Conservation (phyloP, 92 coral and sea anemone genomes). For the Desmophyllum pertusum region DNA sequence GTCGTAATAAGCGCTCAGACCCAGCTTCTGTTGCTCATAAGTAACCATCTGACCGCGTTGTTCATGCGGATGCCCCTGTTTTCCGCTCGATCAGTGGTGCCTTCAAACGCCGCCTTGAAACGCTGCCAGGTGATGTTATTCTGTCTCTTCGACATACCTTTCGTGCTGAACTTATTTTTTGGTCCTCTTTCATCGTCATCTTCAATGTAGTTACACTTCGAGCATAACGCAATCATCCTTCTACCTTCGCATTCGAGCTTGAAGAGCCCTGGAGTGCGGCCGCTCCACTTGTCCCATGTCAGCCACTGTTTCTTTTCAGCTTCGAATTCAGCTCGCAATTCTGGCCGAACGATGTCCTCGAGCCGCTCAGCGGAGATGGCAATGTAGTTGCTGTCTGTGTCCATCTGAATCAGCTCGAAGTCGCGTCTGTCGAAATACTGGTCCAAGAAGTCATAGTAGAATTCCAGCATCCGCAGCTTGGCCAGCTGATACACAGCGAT, state of each 20-base stretch:
- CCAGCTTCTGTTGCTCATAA: neutral
- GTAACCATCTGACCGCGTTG: neutral
- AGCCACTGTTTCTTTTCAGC: neutral
- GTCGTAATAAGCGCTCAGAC: neutral
- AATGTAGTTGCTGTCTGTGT: no score
- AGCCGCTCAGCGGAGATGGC: neutral
- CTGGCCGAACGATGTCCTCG: constrained; percentile 24
- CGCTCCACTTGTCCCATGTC: neutral
- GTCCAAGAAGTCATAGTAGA: no score
- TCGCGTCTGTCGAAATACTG: no score
- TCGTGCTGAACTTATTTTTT: no score
- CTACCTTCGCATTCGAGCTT: neutral
- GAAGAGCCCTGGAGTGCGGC: constrained; percentile 7
- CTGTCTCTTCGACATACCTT: neutral
- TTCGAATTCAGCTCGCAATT: neutral
- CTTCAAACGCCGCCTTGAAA: no score
- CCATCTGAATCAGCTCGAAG: no score
- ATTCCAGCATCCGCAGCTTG: no score
- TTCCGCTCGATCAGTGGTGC: no score
- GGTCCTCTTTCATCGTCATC: neutral
- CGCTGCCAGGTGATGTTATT: neutral
- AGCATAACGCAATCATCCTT: no score
- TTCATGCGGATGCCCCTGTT: neutral
- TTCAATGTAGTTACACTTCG: neutral
- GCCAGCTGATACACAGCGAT: no score